Evolutionary conservation across 2,797 vertebrate genomes (phyloP).

Genomic region (Serranus cabrilla): DNA sequence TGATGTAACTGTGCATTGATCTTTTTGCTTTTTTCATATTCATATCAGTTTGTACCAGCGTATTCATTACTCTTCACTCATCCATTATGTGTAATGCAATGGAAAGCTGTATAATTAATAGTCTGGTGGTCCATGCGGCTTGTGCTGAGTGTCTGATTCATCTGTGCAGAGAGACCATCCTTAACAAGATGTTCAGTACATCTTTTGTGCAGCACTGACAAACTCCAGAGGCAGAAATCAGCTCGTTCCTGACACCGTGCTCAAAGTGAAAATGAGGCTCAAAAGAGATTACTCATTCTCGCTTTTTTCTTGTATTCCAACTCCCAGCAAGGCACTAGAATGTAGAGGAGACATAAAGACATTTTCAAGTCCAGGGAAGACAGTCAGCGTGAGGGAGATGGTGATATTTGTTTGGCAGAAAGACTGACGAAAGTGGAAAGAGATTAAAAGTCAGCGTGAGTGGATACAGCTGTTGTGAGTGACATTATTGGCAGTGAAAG

Average conservation of each 20-base stretch:
- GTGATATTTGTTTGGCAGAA: constrained; percentile 15
- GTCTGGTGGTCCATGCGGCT: constrained; percentile 15
- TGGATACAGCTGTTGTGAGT: constrained; percentile 43
- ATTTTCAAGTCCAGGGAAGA: constrained; percentile 42
- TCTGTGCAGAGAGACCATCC: constrained; percentile 16
- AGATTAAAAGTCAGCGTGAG: constrained; percentile 26
- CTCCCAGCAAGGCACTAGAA: constrained; percentile 69
- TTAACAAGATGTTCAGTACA: constrained; percentile 3
- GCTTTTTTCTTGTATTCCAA: constrained; percentile 13
- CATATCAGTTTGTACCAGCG: constrained; percentile 9
- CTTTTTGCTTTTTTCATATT: constrained; percentile 34
- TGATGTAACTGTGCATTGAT: constrained; percentile 30
- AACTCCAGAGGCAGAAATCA: neutral
- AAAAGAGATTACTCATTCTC: constrained; percentile 23
- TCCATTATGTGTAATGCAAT: constrained; percentile 24
- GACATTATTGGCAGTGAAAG: constrained; percentile 37
- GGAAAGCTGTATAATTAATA: constrained; percentile 24
- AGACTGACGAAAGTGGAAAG: constrained; percentile 15
- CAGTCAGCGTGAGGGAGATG: constrained; percentile 13
- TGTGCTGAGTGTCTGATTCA: constrained; percentile 37
- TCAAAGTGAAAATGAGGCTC: constrained; percentile 24
- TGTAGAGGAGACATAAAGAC: constrained; percentile 33
- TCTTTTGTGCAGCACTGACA: constrained; percentile 1
- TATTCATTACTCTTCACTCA: constrained; percentile 18
- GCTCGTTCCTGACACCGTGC: constrained; percentile 9